Conservation (phyloP, 2,888 invertebrate species). For the Corbicula japonica region DNA sequence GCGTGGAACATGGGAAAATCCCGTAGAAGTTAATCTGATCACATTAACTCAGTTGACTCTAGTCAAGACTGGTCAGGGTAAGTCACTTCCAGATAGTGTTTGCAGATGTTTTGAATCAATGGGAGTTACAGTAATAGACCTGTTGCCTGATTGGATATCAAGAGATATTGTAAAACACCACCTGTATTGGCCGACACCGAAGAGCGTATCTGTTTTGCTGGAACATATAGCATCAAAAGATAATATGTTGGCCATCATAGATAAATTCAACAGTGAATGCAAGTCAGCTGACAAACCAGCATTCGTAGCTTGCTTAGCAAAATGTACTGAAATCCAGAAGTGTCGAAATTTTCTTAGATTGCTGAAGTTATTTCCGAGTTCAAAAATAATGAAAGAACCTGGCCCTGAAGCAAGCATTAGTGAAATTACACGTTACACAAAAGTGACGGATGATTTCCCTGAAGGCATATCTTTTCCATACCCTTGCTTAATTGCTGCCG, state of each 20-base stretch:
- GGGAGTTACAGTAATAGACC: neutral
- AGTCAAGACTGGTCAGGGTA: neutral
- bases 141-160: slow-evolving; percentile 10
- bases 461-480: too few relatives aligned
- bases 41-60: neutral
- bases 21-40: neutral
- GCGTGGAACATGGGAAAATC: neutral
- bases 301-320: neutral
- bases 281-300: neutral
- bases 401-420: too few relatives aligned
- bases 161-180: slow-evolving; percentile 2
- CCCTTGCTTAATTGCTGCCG: too few relatives aligned
- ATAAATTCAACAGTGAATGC: neutral
- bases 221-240: neutral
- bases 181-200: neutral
- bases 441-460: too few relatives aligned
- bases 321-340: neutral
- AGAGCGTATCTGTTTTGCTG: neutral
- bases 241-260: neutral
- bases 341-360: neutral
- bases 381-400: too few relatives aligned
- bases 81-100: neutral
- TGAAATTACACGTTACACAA: too few relatives aligned
- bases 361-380: neutral
- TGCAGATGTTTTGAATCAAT: neutral